Conservation (phyloP, 2,888 invertebrate species). For the Priocnemis perturbator region DNA sequence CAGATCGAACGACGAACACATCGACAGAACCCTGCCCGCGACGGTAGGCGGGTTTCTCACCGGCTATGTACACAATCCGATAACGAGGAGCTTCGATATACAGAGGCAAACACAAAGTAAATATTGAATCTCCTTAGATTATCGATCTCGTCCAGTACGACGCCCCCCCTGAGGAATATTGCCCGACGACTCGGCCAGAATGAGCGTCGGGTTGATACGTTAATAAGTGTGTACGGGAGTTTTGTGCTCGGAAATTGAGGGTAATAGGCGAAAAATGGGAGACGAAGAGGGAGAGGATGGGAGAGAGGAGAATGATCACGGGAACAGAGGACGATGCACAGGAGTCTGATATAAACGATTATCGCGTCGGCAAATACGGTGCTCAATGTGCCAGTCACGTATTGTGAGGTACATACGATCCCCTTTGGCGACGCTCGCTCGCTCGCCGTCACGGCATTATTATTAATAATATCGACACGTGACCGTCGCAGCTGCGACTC, state of each 20-base stretch:
- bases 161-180: slow-evolving; percentile 31
- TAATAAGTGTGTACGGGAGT: background rate
- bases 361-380: too few species aligned
- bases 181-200: too few species aligned
- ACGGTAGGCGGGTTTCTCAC: slow-evolving; percentile 39
- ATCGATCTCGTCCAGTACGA: slow-evolving; percentile 36
- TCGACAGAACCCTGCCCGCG: slow-evolving; percentile 4
- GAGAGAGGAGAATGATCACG: background rate
- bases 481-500: slow-evolving; percentile 51
- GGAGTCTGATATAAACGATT: too few species aligned
- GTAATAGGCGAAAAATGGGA: background rate
- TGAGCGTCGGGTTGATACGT: slow-evolving; percentile 11
- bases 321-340: background rate
- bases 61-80: slow-evolving; percentile 45
- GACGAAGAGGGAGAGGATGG: background rate
- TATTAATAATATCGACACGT: slow-evolving; percentile 62
- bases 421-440: background rate
- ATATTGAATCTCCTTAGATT: slow-evolving; percentile 44
- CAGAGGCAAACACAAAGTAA: slow-evolving; percentile 41
- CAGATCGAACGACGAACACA: background rate
- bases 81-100: slow-evolving; percentile 44
- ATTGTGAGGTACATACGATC: too few species aligned
- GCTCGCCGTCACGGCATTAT: slow-evolving; percentile 37
- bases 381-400: too few species aligned
- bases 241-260: background rate